Evolutionary conservation across 53 echinoderm and acorn worm species (phyloP).

Genomic region (Holothuria scabra): DNA sequence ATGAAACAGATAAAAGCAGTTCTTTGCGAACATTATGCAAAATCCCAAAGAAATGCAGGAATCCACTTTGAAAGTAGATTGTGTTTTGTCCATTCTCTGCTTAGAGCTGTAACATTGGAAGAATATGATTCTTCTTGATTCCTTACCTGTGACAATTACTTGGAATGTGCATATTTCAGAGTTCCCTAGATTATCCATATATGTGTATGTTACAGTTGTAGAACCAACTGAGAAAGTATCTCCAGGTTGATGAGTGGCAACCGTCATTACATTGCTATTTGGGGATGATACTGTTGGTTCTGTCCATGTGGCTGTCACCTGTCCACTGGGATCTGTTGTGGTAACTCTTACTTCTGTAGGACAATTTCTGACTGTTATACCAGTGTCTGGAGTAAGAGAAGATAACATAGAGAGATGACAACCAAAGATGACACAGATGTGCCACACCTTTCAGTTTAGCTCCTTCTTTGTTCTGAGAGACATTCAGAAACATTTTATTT

Average conservation of each 20-base stretch:
- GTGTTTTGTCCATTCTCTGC: no score
- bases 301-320: constrained; percentile 32
- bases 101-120: no score
- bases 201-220: constrained; percentile 58
- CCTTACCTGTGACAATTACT: constrained; percentile 54
- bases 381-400: constrained; percentile 8
- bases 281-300: constrained; percentile 65
- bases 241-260: constrained; percentile 56
- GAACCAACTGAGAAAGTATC: constrained; percentile 54
- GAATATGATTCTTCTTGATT: neutral
- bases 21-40: no score
- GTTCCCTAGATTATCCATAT: constrained; percentile 58
- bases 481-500: no score
- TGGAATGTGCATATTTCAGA: constrained; percentile 57
- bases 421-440: no score
- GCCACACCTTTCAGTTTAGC: no score
- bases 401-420: neutral
- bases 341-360: constrained; percentile 55
- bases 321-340: constrained; percentile 15
- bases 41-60: no score
- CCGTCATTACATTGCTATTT: constrained; percentile 23
- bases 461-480: no score
- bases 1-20: no score
- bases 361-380: constrained; percentile 51
- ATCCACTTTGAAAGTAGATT: no score